A percentile compares a stretch with the other conserved stretches of the same genome.
Evolutionary conservation across 92 coral and sea anemone species (phyloP).

Genomic region (Phenganax marumi): DNA sequence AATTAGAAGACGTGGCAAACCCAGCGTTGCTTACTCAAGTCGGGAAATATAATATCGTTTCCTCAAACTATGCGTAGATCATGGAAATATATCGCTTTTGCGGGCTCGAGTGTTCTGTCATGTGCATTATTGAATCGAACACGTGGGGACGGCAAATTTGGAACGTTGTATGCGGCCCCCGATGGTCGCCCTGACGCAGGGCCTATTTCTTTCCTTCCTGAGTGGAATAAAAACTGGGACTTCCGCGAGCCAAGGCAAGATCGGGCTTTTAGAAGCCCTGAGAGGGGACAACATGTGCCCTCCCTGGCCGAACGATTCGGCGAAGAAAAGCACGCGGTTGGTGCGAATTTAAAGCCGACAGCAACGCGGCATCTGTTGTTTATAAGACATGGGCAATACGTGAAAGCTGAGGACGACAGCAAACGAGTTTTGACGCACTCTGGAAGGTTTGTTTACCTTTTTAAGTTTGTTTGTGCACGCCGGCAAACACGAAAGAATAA

Average conservation of each 20-base stretch:
- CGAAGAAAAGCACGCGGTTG: background rate
- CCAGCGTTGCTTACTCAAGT: no score
- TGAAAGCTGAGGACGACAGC: conserved; percentile 61
- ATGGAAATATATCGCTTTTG: conserved; percentile 26
- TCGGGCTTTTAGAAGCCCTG: background rate
- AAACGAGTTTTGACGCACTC: conserved; percentile 68
- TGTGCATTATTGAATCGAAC: conserved; percentile 8
- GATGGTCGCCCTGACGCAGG: background rate
- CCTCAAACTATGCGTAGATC: conserved; percentile 23
- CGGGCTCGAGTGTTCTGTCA: conserved; percentile 17
- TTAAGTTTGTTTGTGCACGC: no score
- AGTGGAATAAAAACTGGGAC: conserved; percentile 40
- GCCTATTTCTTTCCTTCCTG: background rate
- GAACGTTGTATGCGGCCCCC: conserved; percentile 25
- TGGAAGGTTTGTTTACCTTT: conserved; percentile 69
- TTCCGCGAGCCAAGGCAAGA: conserved; percentile 28
- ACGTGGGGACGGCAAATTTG: background rate
- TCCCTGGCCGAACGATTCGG: conserved; percentile 15
- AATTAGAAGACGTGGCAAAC: no score
- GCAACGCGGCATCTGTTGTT: conserved; percentile 82
- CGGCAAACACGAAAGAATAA: no score
- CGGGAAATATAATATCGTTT: background rate
- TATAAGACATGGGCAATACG: conserved; percentile 87
- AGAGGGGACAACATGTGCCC: background rate
- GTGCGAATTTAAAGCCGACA: conserved; percentile 58